Evolutionary conservation across 2,797 vertebrate genomes (phyloP), one percentile per base, ranked within the genome.

Genomic region (Malacoctenus gilli): DNA sequence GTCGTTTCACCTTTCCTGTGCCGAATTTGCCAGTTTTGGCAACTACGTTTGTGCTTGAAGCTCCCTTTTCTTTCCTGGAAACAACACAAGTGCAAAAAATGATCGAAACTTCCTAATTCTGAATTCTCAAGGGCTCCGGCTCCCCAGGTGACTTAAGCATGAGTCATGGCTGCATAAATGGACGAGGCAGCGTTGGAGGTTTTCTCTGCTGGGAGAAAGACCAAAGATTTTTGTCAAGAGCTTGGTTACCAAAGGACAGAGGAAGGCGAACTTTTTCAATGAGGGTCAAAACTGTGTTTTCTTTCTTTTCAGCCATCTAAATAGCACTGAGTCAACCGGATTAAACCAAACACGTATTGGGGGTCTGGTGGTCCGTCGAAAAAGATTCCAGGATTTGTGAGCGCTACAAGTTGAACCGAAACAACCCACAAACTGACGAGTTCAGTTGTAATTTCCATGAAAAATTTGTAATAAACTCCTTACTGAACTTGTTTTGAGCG

Each of bases 151-250:
- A 68, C 59, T 53, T 54, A 19, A 12, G 8, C 25, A 15, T 2
- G 25, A 75, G 20, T 82, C 79, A 53, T 23, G 40, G 21, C n/a
- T 57, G 7, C 13, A 3, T 56, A 62, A 59, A 2, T 16, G 58
- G 35, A 52, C 39, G 0, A 50, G 51, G 42, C 12, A 23, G 32
- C 0, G 20, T 0, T 5, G 3, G 18, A 18, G 4, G 23, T 25
- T 19, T 35, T 2, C 5, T 0, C 21, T 13, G 48, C 48, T 65
- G 40, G n/a, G n/a, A n/a, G n/a, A n/a, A n/a, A n/a, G n/a, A n/a
- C n/a, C n/a, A n/a, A n/a, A n/a, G n/a, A n/a, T n/a, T n/a, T n/a
- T n/a, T n/a, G n/a, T n/a, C n/a, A n/a, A n/a, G n/a, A n/a, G n/a
- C n/a, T n/a, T n/a, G n/a, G n/a, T n/a, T n/a, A n/a, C n/a, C n/a